Evolutionary conservation across 2,888 invertebrate species (phyloP).

Genomic region (Scrobipalpa costella): DNA sequence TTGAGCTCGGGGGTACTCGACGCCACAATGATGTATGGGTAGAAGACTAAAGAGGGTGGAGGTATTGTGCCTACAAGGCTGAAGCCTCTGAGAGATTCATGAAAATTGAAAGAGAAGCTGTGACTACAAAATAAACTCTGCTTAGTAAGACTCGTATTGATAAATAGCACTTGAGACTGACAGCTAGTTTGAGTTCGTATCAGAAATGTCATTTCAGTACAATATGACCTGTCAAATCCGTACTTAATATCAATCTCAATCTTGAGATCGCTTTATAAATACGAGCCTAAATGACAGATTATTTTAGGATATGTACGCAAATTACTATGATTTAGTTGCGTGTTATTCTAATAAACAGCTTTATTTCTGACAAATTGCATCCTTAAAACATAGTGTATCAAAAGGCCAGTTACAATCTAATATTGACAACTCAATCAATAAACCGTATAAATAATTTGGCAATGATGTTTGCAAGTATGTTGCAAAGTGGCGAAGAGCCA

Average conservation of each 20-base stretch:
- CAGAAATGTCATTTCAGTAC: no score
- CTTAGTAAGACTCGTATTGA: not conserved
- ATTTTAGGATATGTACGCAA: not conserved
- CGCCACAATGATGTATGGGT: conserved; percentile 39
- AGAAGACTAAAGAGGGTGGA: conserved; percentile 5
- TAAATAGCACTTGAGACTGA: no score
- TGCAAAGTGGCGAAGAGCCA: conserved; percentile 18
- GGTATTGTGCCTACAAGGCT: conserved; percentile 27
- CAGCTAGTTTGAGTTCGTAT: no score
- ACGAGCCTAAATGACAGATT: no score
- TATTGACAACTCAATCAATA: conserved; percentile 21
- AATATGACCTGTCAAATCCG: no score
- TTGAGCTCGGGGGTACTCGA: conserved; percentile 56
- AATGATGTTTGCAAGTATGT: conserved; percentile 10
- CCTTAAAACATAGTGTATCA: not conserved
- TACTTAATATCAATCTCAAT: no score
- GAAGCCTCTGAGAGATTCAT: conserved; percentile 27
- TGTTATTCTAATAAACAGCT: not conserved
- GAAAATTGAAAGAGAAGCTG: not conserved
- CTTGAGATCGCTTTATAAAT: no score
- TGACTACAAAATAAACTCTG: not conserved
- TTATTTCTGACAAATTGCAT: not conserved
- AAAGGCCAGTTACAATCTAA: not conserved
- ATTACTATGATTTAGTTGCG: not conserved
- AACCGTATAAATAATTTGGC: conserved; percentile 5